A percentile compares a stretch with the other conserved stretches of the same genome.
Conservation (phyloP, 2,888 invertebrate species). For the Tigriopus californicus region DNA sequence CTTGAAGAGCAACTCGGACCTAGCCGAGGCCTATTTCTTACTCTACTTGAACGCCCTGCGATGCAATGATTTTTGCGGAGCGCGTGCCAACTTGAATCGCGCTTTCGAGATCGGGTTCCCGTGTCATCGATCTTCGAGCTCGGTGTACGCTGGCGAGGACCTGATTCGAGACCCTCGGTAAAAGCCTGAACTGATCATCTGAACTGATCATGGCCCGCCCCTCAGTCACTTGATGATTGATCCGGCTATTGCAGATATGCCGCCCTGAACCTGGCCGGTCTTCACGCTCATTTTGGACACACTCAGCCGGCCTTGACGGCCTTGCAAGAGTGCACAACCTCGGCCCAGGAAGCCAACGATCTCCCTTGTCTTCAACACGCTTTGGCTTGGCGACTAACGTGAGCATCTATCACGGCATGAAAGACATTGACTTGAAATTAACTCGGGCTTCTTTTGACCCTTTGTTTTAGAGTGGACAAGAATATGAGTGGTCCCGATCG, state of each 20-base stretch:
- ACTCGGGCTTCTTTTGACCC: too few relatives aligned
- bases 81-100: constrained; percentile 55
- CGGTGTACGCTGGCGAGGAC: constrained; percentile 16
- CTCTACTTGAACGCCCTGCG: constrained; percentile 74
- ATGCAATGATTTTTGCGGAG: constrained; percentile 67
- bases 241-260: constrained; percentile 51
- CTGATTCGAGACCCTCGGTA: constrained; percentile 19
- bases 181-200: constrained; percentile 31
- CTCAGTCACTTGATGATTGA: constrained; percentile 17
- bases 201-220: constrained; percentile 9
- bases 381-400: constrained; percentile 52
- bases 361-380: constrained; percentile 65
- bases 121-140: background rate
- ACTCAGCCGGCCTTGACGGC: constrained; percentile 58
- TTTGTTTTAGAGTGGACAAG: background rate
- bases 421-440: too few relatives aligned
- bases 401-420: too few relatives aligned
- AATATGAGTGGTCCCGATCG: background rate
- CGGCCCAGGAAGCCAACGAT: constrained; percentile 73
- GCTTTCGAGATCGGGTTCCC: constrained; percentile 44
- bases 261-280: constrained; percentile 68
- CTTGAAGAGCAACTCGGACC: constrained; percentile 52
- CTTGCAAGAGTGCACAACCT: constrained; percentile 64
- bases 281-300: constrained; percentile 46
- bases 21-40: constrained; percentile 73